Percentiles rank a stretch among this genome's conserved stretches.
Evolutionary conservation across 2,888 invertebrate genomes (phyloP).

Genomic region (Heteromurus nitidus): DNA sequence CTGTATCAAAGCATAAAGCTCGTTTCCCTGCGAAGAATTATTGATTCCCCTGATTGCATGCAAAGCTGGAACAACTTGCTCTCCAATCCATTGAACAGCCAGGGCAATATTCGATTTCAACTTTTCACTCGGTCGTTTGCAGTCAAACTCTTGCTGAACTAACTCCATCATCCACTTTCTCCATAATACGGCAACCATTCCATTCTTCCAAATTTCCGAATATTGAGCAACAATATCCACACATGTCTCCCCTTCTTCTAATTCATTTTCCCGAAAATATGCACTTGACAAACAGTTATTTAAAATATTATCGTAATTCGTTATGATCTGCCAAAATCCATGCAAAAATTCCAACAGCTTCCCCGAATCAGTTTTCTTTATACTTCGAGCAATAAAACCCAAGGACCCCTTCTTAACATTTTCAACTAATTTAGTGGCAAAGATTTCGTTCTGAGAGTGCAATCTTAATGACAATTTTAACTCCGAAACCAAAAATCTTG

Average conservation of each 20-base stretch:
- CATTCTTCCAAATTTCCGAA: conserved; percentile 67
- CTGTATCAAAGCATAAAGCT: conserved; percentile 41
- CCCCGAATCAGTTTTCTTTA: conserved; percentile 59
- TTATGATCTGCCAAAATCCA: conserved; percentile 58
- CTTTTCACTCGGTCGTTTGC: conserved; percentile 67
- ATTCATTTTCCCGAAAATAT: background rate
- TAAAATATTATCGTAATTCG: conserved; percentile 52
- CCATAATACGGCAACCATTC: conserved; percentile 67
- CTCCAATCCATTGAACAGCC: conserved; percentile 69
- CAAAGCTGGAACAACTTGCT: conserved; percentile 62
- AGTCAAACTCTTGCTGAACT: conserved; percentile 46
- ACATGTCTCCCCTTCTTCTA: background rate
- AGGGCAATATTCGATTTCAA: conserved; percentile 69
- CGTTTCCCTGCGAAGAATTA: conserved; percentile 39
- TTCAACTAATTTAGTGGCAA: conserved; percentile 12
- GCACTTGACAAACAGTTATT: conserved; percentile 33
- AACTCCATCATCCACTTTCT: conserved; percentile 64
- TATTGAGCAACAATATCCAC: conserved; percentile 48
- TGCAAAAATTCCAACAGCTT: conserved; percentile 62
- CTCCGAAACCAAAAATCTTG: conserved; percentile 30
- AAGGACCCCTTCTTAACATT: conserved; percentile 53
- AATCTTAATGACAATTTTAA: conserved; percentile 60
- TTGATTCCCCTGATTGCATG: conserved; percentile 50
- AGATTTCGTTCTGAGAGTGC: conserved; percentile 53
- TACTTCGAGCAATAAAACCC: conserved; percentile 59